These are phyloP conservation scores for Notolabrus celidotus DNA, from an alignment of 2,797 vertebrate species.

Conservation along the genomic window DNA sequence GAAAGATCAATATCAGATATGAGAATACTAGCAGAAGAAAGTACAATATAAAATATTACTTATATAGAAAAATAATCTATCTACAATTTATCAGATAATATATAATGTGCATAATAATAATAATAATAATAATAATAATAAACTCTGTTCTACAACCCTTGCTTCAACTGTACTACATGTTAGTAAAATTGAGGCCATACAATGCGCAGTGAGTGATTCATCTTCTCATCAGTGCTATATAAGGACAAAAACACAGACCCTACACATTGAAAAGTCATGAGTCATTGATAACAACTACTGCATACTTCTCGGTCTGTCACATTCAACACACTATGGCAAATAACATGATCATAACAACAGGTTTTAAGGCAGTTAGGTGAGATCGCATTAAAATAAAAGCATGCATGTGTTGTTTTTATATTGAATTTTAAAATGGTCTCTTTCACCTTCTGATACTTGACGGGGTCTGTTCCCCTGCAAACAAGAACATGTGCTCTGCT, in stretches of 20 bases:
- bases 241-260: constrained; percentile 2
- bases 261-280: constrained; percentile 29
- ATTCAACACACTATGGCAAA: too few species aligned
- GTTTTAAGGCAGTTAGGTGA: neutral
- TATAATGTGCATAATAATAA: too few species aligned
- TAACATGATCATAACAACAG: too few species aligned
- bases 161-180: constrained; percentile 15
- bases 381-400: neutral
- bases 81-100: too few species aligned
- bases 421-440: neutral
- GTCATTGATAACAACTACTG: constrained; percentile 28
- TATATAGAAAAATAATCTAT: too few species aligned
- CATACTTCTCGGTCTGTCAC: neutral
- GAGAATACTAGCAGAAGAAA: too few species aligned
- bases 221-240: constrained; percentile 51
- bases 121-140: neutral
- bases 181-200: constrained; percentile 50
- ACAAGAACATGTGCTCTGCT: neutral
- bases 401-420: neutral
- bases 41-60: too few species aligned
- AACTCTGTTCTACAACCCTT: constrained; percentile 6
- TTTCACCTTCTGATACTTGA: neutral
- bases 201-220: constrained; percentile 62
- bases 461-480: neutral
- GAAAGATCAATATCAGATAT: too few species aligned